phyloP scores from a whole-genome alignment of 2,888 invertebrate genomes.

The Pristionchus mayeri region DNA sequence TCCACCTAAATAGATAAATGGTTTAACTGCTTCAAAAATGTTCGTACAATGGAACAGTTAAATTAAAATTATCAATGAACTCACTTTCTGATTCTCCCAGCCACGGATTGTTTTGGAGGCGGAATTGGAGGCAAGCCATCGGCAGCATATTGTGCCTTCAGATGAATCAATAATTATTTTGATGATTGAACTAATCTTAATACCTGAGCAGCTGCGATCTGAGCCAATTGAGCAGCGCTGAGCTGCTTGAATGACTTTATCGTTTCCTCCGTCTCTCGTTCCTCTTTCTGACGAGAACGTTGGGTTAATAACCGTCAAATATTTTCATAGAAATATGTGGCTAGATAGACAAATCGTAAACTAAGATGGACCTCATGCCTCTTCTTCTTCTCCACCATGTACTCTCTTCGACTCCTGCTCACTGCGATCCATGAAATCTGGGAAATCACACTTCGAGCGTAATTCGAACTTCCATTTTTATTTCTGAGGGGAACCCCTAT shows the following conservation, averaged over 20 bases:
- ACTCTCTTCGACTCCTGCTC: slow-evolving; percentile 62
- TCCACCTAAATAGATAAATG: too few species aligned
- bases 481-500: too few species aligned
- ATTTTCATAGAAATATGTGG: too few species aligned
- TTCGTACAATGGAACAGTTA: too few species aligned
- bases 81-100: slow-evolving; percentile 30
- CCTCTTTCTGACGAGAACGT: neutral
- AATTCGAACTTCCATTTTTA: too few species aligned
- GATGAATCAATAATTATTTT: neutral
- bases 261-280: slow-evolving; percentile 41
- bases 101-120: slow-evolving; percentile 8
- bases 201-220: slow-evolving; percentile 32
- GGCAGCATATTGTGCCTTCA: neutral
- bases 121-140: neutral
- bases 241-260: slow-evolving; percentile 35
- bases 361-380: slow-evolving; percentile 54
- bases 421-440: slow-evolving; percentile 68
- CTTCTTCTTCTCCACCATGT: slow-evolving; percentile 63
- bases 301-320: neutral
- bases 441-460: neutral
- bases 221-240: slow-evolving; percentile 12
- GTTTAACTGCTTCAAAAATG: too few species aligned
- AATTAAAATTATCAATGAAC: neutral
- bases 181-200: neutral
- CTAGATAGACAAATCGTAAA: neutral